These are phyloP conservation scores for Clistopyga incitator DNA, from an alignment of 2,888 invertebrate species.

Conservation along the genomic window DNA sequence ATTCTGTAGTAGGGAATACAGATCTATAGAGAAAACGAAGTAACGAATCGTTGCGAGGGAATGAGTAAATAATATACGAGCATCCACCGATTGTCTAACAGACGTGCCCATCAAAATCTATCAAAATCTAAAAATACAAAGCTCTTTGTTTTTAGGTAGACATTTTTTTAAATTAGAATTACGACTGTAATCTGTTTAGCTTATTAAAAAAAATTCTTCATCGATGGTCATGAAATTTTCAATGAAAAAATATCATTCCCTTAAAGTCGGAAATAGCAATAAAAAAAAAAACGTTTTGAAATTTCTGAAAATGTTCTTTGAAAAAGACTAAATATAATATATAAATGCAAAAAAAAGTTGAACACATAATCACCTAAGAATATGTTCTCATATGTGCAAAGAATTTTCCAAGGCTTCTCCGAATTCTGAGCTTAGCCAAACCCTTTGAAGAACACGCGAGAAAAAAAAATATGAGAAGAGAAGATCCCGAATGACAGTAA, in stretches of 20 bases:
- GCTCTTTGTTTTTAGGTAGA: background rate
- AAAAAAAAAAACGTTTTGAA: background rate
- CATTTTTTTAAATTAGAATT: background rate
- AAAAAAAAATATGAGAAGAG: slow-evolving; percentile 47
- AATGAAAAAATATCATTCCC: no score
- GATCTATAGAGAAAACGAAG: slow-evolving; percentile 20
- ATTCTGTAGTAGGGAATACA: slow-evolving; percentile 26
- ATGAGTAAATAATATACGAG: slow-evolving; percentile 75
- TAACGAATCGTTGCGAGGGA: slow-evolving; percentile 29
- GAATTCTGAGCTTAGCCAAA: background rate
- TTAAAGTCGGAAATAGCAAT: no score
- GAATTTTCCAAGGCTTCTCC: background rate
- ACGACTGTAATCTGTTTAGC: background rate
- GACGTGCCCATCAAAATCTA: background rate
- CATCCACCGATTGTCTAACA: slow-evolving; percentile 20
- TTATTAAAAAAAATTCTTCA: no score
- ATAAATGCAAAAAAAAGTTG: background rate
- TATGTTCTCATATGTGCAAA: background rate
- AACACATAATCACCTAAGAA: background rate
- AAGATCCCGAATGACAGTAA: slow-evolving; percentile 44
- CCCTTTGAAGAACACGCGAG: background rate
- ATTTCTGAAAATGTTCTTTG: no score
- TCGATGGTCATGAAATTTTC: no score
- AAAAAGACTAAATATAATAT: background rate
- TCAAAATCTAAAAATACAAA: background rate